Evolutionary conservation across 1,140 invertebrate species (phyloP).

Genomic region (Lanistes nyassanus): DNA sequence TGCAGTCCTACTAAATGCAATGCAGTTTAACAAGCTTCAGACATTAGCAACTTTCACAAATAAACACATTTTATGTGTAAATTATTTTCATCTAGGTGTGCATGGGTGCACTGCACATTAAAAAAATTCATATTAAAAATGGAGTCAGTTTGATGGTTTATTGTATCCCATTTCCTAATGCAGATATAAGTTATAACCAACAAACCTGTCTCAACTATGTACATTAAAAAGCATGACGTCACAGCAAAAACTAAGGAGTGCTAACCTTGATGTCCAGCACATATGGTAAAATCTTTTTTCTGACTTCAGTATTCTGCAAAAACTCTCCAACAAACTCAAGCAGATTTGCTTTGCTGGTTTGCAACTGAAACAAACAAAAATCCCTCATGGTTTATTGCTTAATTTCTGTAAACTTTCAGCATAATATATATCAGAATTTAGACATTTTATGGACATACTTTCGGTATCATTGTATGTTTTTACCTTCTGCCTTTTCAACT

Average conservation of each 20-base stretch:
- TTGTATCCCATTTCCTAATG: background rate
- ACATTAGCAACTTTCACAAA: no score
- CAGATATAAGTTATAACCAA: no score
- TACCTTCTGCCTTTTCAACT: background rate
- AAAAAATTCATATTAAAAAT: background rate
- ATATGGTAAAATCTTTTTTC: conserved; percentile 57
- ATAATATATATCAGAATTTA: background rate
- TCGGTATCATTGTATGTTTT: background rate
- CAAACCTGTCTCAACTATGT: background rate
- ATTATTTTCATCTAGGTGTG: no score
- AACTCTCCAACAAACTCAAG: conserved; percentile 53
- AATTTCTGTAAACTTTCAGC: no score
- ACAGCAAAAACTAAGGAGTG: background rate
- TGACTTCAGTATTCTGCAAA: conserved; percentile 50
- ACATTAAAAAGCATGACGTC: background rate
- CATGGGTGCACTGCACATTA: no score
- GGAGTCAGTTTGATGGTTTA: no score
- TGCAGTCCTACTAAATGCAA: no score
- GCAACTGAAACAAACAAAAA: conserved; percentile 46
- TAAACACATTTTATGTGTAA: no score
- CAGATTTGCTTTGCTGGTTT: conserved; percentile 45
- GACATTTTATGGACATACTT: background rate
- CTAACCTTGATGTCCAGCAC: conserved; percentile 60
- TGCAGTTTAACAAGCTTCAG: no score
- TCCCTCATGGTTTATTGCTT: no score